phyloP scores from a whole-genome alignment of 2,113 vertebrate species.

The Corythornis cristatus region DNA sequence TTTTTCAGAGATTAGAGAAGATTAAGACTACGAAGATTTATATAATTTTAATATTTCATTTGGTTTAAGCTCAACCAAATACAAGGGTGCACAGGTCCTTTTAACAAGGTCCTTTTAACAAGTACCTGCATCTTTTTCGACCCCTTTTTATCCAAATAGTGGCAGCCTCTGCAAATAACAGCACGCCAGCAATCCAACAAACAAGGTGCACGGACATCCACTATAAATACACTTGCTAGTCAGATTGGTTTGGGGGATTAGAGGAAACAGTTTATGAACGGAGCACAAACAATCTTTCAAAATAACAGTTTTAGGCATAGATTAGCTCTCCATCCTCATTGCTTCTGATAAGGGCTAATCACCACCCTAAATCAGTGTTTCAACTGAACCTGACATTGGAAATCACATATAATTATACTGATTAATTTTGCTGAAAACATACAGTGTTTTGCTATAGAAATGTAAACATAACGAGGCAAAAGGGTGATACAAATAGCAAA shows the following conservation, averaged over 20 bases:
- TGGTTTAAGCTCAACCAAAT: neutral
- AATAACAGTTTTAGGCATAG: neutral
- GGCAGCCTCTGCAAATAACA: neutral
- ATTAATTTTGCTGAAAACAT: conserved; percentile 64
- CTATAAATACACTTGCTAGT: neutral
- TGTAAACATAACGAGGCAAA: conserved; percentile 49
- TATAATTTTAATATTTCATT: neutral
- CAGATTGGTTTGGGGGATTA: neutral
- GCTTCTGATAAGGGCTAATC: conserved; percentile 44
- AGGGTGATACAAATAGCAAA: neutral
- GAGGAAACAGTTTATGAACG: neutral
- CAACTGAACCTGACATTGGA: conserved; percentile 15
- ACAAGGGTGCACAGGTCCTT: neutral
- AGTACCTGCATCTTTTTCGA: neutral
- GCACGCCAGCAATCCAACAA: neutral
- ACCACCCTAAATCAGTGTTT: conserved; percentile 12
- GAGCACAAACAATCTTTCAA: neutral
- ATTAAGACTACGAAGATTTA: neutral
- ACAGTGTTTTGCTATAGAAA: conserved; percentile 51
- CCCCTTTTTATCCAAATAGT: neutral
- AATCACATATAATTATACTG: conserved; percentile 56
- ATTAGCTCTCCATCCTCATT: conserved; percentile 16
- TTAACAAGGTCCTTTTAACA: neutral
- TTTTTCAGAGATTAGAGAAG: neutral
- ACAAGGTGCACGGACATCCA: neutral